A percentile compares a stretch with the other conserved stretches of the same genome.
These are phyloP conservation scores for Rhegmatorhina hoffmannsi DNA, from an alignment of 2,113 vertebrate species.

Conservation along the genomic window DNA sequence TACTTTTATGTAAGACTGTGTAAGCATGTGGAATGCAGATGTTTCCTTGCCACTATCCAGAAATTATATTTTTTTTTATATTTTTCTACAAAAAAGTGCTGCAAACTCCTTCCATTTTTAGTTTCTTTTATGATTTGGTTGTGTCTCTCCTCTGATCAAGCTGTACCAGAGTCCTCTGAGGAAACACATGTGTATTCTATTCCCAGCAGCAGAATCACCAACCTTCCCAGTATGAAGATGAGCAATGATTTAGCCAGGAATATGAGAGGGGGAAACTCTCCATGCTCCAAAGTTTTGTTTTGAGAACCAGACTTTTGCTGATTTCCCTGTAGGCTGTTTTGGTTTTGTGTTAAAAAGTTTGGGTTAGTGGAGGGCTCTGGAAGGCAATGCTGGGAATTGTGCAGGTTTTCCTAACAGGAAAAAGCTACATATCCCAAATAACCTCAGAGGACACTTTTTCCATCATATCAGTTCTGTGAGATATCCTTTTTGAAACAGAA, in stretches of 20 bases:
- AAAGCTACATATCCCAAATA: background rate
- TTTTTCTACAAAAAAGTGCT: background rate
- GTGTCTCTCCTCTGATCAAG: background rate
- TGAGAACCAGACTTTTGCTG: background rate
- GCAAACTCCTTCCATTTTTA: background rate
- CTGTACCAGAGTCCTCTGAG: background rate
- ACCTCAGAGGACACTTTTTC: accelerated
- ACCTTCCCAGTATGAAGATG: accelerated
- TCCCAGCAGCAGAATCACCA: background rate
- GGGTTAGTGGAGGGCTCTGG: background rate
- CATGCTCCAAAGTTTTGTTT: background rate
- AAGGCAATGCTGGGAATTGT: background rate
- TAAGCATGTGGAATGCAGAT: background rate
- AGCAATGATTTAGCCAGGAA: background rate
- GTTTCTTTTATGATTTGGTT: background rate
- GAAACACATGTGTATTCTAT: background rate
- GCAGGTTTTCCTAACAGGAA: background rate
- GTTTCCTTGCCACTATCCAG: background rate
- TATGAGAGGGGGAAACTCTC: too few relatives aligned
- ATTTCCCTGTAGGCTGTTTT: background rate
- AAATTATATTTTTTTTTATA: background rate
- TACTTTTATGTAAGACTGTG: background rate
- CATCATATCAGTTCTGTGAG: background rate
- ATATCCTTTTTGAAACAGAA: background rate
- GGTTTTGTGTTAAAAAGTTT: background rate